A percentile compares a stretch with the other conserved stretches of the same genome.
Evolutionary conservation across 2,888 invertebrate species (phyloP).

Genomic region (Calliopum simillimum): DNA sequence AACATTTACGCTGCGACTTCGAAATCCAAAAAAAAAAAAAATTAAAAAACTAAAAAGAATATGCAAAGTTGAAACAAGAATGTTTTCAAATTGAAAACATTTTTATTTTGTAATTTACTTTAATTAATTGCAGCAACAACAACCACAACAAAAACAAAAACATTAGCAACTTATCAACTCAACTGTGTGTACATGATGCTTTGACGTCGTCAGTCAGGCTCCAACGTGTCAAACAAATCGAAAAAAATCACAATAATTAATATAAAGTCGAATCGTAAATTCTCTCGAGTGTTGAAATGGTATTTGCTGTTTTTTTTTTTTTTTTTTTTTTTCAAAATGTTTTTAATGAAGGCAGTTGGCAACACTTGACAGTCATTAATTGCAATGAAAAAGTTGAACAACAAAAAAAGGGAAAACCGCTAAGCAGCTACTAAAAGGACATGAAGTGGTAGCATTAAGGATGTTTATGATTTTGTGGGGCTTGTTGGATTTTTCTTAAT

Average conservation of each 20-base stretch:
- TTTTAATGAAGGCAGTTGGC: constrained; percentile 37
- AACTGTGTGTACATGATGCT: constrained; percentile 44
- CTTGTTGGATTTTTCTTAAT: constrained; percentile 30
- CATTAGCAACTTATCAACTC: constrained; percentile 5
- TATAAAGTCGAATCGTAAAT: neutral
- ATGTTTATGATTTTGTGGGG: neutral
- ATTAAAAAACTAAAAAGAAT: neutral
- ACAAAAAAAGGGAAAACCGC: constrained; percentile 3
- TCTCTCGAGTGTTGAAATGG: constrained; percentile 19
- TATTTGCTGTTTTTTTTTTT: constrained; percentile 25
- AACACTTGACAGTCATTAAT: constrained; percentile 11
- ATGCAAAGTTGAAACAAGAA: constrained; percentile 61
- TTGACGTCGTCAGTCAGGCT: constrained; percentile 48
- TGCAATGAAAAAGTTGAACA: neutral
- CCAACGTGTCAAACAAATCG: constrained; percentile 35
- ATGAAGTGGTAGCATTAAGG: too few species aligned
- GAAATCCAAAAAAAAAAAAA: too few species aligned
- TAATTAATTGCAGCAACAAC: constrained; percentile 36
- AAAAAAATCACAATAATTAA: constrained; percentile 16
- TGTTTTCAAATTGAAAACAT: constrained; percentile 51
- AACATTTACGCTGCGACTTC: too few species aligned
- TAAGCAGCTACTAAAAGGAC: too few species aligned
- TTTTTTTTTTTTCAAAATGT: too few species aligned
- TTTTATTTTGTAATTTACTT: constrained; percentile 32
- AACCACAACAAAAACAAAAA: constrained; percentile 25